Evolutionary conservation across 2,113 vertebrate genomes (phyloP), one percentile per base, ranked within the genome.

Genomic region (Nothocercus julius): DNA sequence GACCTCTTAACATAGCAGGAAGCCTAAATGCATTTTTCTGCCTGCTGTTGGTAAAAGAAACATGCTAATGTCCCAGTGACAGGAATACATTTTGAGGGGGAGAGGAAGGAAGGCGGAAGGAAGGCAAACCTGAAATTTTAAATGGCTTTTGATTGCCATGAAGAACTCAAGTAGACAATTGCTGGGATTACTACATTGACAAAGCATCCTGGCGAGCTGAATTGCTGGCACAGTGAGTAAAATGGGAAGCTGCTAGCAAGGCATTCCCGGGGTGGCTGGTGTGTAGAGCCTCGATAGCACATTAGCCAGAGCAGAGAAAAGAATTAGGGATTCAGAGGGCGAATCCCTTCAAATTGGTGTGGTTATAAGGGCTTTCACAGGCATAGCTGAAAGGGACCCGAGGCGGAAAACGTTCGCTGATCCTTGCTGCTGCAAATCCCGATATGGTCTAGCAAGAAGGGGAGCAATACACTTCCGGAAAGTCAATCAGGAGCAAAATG

Each of bases 381-480:
- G 75, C 77, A 16, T 53, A 3, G 83, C 93, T 92, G 82, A 96
- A 92, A 90, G 78, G 83, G 94, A 49, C 56, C 25, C 0, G 74
- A 89, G 94, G 94, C 90, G 81, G 93, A 96, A 97, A 92, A 93
- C 95, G 72, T 95, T 96, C 42, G 81, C 90, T 89, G 93, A 89
- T 94, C 93, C 90, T 90, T 34, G 88, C 93, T 87, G 92, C 95
- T 74, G 90, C 84, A 95, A 92, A 95, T 94, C 93, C 94, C 90
- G 93, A 95, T 94, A 96, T 84, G 81, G 86, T 85, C 84, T 92
- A 87, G 92, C 62, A 80, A 82, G 95, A 96, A 90, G 93, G 95
- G 95, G 96, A 97, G 94, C 93, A 97, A 96, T 96, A 90, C 93
- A 95, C 95, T 96, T 96, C 96, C 95, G 96, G 95, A 69, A 30